Evolutionary conservation across 2,113 vertebrate species (phyloP).

Genomic region (Tiliqua scincoides): DNA sequence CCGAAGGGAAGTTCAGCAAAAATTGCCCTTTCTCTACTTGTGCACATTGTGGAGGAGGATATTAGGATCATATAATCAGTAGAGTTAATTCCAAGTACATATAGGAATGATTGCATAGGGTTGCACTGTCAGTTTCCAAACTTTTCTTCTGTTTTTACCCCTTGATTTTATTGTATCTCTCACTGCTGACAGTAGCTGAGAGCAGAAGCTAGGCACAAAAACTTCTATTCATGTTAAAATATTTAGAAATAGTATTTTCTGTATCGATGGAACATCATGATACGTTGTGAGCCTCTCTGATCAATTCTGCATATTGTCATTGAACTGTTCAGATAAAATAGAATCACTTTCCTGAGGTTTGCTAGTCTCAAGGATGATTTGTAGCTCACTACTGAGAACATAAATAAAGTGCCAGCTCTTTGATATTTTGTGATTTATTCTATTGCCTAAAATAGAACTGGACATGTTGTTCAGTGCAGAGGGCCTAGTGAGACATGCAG

Average conservation of each 20-base stretch:
- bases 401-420: constrained; percentile 39
- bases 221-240: constrained; percentile 1
- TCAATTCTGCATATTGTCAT: constrained; percentile 27
- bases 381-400: constrained; percentile 15
- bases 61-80: too few relatives aligned
- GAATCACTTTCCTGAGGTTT: constrained; percentile 34
- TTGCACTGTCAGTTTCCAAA: background rate
- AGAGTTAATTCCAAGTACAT: too few relatives aligned
- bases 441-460: constrained; percentile 35
- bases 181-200: background rate
- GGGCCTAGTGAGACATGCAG: constrained; percentile 34
- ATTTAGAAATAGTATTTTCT: constrained; percentile 7
- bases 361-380: constrained; percentile 30
- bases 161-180: background rate
- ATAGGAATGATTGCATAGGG: too few relatives aligned
- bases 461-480: constrained; percentile 39
- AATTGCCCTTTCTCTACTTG: too few relatives aligned
- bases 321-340: constrained; percentile 25
- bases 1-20: too few relatives aligned
- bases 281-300: constrained; percentile 20
- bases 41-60: too few relatives aligned
- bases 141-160: background rate
- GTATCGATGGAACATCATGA: background rate
- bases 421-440: constrained; percentile 37
- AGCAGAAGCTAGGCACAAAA: background rate